A percentile compares a stretch with the other conserved stretches of the same genome.
Evolutionary conservation across 1,140 invertebrate genomes (phyloP).

Genomic region (Palaemon carinicauda): DNA sequence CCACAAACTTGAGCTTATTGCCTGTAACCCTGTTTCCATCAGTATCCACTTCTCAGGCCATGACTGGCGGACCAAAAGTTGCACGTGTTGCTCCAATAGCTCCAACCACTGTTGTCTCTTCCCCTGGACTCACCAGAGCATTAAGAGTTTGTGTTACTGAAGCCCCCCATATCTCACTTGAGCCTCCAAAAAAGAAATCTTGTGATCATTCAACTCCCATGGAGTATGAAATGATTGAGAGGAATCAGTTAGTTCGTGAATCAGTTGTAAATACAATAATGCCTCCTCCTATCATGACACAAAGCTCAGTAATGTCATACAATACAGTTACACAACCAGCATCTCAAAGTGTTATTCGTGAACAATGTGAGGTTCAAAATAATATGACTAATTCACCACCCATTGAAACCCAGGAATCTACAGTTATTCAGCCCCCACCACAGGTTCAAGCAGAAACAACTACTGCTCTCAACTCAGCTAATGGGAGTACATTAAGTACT

Average conservation of each 20-base stretch:
- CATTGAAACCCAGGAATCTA: too few relatives aligned
- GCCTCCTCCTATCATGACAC: background rate
- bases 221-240: constrained; percentile 6
- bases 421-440: too few relatives aligned
- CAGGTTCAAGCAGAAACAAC: too few relatives aligned
- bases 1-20: background rate
- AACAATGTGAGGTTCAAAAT: too few relatives aligned
- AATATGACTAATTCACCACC: too few relatives aligned
- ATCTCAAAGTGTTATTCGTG: too few relatives aligned
- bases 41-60: constrained; percentile 15
- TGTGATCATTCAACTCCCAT: background rate
- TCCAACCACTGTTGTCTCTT: constrained; percentile 43
- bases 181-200: constrained; percentile 25
- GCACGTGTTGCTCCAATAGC: constrained; percentile 37
- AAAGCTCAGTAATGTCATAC: background rate
- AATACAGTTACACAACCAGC: too few relatives aligned
- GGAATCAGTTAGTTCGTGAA: background rate
- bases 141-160: constrained; percentile 36
- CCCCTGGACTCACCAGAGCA: constrained; percentile 27
- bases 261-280: background rate
- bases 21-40: constrained; percentile 35
- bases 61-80: constrained; percentile 14
- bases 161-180: background rate
- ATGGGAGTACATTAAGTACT: background rate
- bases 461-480: too few relatives aligned